A percentile compares a stretch with the other conserved stretches of the same genome.
Conservation (phyloP, 2,797 vertebrate genomes). For the Coccyzus lansbergi region DNA sequence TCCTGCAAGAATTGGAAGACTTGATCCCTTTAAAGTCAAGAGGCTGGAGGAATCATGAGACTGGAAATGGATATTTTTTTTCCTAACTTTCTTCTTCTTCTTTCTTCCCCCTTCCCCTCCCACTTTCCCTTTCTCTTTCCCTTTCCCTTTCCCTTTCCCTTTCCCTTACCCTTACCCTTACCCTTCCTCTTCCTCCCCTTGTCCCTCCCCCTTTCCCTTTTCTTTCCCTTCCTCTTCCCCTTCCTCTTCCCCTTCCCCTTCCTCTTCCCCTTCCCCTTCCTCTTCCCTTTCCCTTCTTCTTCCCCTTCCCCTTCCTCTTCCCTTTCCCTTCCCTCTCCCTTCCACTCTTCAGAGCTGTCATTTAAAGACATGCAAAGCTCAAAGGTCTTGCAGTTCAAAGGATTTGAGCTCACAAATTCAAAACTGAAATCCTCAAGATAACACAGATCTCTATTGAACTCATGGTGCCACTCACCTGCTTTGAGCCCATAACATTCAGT, state of each 20-base stretch:
- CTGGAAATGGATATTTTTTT: background rate
- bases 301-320: too few species aligned
- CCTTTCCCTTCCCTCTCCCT: background rate
- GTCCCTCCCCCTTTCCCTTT: too few species aligned
- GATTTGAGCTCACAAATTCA: background rate
- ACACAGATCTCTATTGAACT: background rate
- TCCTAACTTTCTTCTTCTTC: background rate
- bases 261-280: too few species aligned
- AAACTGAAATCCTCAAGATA: background rate
- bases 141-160: too few species aligned
- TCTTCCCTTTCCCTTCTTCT: too few species aligned
- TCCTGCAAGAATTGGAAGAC: conserved; percentile 11
- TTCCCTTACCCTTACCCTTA: too few species aligned
- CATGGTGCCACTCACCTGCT: background rate
- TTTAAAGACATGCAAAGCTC: background rate
- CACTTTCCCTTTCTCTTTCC: too few species aligned
- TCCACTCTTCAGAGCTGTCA: background rate
- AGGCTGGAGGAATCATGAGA: background rate
- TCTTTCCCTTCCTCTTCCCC: too few species aligned
- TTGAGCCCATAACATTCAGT: background rate
- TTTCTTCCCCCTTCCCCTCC: too few species aligned
- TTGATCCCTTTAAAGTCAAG: conserved; percentile 39
- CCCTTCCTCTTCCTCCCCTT: too few species aligned
- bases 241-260: background rate
- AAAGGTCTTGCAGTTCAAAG: background rate